These are phyloP conservation scores for Xylota sylvarum DNA, from an alignment of 2,888 invertebrate species.

Conservation along the genomic window DNA sequence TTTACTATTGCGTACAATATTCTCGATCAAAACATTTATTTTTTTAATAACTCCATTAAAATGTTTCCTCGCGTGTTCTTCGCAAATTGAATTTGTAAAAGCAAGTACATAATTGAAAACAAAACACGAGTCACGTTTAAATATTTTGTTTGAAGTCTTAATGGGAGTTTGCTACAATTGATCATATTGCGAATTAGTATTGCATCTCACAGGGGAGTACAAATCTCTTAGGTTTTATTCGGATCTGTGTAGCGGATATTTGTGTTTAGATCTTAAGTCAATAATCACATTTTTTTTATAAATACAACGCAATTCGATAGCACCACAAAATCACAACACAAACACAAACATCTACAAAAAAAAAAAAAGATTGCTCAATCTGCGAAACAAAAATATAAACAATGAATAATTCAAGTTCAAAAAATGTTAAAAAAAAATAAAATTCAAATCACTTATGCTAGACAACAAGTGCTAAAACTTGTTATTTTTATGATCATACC, in stretches of 20 bases:
- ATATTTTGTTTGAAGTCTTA: not conserved
- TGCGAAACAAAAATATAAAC: slow-evolving; percentile 58
- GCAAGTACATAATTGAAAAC: not conserved
- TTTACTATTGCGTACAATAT: not conserved
- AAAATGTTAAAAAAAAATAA: slow-evolving; percentile 3
- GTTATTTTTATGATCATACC: slow-evolving; percentile 60
- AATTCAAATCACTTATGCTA: slow-evolving; percentile 52
- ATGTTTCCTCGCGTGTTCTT: not conserved
- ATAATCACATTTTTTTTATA: slow-evolving; percentile 42
- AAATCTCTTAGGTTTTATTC: not conserved
- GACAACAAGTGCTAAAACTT: slow-evolving; percentile 56
- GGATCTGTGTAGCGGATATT: slow-evolving; percentile 48
- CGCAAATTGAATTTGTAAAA: slow-evolving; percentile 1
- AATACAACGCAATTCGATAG: slow-evolving; percentile 58
- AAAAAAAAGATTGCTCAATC: slow-evolving; percentile 29
- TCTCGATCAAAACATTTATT: not conserved
- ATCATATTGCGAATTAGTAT: not conserved
- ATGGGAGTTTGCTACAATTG: slow-evolving; percentile 8
- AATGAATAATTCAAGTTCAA: slow-evolving; percentile 51
- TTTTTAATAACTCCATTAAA: slow-evolving; percentile 7
- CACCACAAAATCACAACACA: slow-evolving; percentile 12
- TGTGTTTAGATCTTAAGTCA: slow-evolving; percentile 38
- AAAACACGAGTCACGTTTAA: slow-evolving; percentile 9
- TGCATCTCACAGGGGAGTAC: not conserved
- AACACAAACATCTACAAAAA: slow-evolving; percentile 5